Percentiles rank a stretch among this genome's conserved stretches.
Conservation (phyloP, 2,113 vertebrate species). For the Nycticryphes semicollaris region DNA sequence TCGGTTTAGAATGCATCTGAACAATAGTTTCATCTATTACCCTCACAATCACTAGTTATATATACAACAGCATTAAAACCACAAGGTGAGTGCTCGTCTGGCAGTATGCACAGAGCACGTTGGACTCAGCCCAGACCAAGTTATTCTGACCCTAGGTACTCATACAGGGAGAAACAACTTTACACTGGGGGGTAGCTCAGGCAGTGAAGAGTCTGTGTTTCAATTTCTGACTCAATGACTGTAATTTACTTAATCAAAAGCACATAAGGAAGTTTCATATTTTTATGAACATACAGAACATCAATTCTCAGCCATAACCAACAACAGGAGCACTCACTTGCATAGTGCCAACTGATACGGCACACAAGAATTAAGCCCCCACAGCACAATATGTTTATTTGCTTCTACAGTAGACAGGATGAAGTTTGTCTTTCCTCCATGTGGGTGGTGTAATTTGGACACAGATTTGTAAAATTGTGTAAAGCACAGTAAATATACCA, state of each 20-base stretch:
- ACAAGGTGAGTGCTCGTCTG: neutral
- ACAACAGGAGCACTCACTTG: neutral
- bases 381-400: neutral
- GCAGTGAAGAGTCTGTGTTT: neutral
- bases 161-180: neutral
- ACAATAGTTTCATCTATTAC: neutral
- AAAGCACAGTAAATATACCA: neutral
- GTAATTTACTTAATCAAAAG: neutral
- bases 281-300: neutral
- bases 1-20: neutral
- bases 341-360: neutral
- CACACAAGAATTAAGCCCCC: neutral
- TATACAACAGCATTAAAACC: neutral
- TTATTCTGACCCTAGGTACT: neutral
- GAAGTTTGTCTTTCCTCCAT: neutral
- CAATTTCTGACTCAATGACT: neutral
- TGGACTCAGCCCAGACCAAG: neutral
- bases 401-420: neutral
- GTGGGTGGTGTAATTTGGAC: neutral
- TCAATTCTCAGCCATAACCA: neutral
- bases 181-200: neutral
- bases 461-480: neutral
- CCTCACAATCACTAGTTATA: neutral
- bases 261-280: neutral
- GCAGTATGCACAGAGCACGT: rapidly evolving